These are phyloP conservation scores for Neodiprion virginianus DNA, from an alignment of 1,140 invertebrate genomes.

Conservation along the genomic window DNA sequence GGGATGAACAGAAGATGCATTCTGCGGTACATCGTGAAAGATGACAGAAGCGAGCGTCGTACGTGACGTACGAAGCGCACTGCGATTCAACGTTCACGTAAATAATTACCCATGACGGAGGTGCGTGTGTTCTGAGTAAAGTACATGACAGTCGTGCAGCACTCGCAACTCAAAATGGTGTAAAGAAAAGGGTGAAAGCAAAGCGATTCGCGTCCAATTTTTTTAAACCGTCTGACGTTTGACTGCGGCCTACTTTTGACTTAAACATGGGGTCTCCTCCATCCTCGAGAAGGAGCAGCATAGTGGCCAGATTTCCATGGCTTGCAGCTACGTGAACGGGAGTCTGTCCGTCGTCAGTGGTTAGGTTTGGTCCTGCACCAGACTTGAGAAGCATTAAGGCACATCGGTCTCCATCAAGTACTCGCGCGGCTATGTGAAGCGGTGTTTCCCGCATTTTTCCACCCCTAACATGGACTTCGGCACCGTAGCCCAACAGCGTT, in stretches of 20 bases:
- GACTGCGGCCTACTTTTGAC: conserved; percentile 75
- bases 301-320: conserved; percentile 85
- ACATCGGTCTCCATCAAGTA: conserved; percentile 93
- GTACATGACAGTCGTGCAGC: no score
- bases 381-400: conserved; percentile 97
- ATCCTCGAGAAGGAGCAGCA: conserved; percentile 87
- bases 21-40: no score
- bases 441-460: conserved; percentile 90
- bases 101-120: no score
- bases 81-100: no score
- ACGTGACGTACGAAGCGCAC: no score
- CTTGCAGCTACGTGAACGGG: conserved; percentile 91
- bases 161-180: neutral
- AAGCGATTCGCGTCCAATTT: neutral
- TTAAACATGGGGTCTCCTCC: conserved; percentile 88
- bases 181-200: neutral
- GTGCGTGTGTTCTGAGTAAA: no score
- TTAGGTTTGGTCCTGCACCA: conserved; percentile 93
- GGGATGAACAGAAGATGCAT: conserved; percentile 24
- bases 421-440: conserved; percentile 92
- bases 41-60: no score
- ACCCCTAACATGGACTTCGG: conserved; percentile 94
- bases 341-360: conserved; percentile 91
- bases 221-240: neutral
- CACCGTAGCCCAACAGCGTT: conserved; percentile 94